A percentile compares a stretch with the other conserved stretches of the same genome.
Conservation (phyloP, 2,888 invertebrate genomes). For the Heliconius erato region DNA sequence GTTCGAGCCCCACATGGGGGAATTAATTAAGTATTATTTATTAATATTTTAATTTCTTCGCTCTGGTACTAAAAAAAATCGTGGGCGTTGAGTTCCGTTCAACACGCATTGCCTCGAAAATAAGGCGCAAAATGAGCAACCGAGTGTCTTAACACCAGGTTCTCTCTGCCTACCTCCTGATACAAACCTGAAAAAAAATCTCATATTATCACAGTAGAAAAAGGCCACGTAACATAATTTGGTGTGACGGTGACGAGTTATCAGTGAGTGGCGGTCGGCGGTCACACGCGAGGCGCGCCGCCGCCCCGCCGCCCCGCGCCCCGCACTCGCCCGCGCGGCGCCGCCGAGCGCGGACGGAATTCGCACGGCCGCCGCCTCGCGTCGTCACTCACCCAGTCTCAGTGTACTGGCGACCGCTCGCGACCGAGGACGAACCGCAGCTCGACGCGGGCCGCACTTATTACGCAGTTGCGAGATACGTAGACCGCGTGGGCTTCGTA, state of each 20-base stretch:
- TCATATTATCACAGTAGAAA: background rate
- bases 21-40: too few species aligned
- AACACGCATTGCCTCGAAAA: too few species aligned
- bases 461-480: slow-evolving; percentile 81
- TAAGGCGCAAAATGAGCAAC: too few species aligned
- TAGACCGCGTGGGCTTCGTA: slow-evolving; percentile 79
- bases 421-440: slow-evolving; percentile 74
- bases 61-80: too few species aligned
- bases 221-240: slow-evolving; percentile 21
- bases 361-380: slow-evolving; percentile 67
- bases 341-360: slow-evolving; percentile 67
- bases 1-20: too few species aligned
- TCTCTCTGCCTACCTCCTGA: too few species aligned
- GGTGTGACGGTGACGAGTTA: slow-evolving; percentile 11
- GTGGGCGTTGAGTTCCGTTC: too few species aligned
- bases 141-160: too few species aligned
- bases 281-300: slow-evolving; percentile 68
- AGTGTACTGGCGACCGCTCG: slow-evolving; percentile 83
- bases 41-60: too few species aligned
- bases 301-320: slow-evolving; percentile 67
- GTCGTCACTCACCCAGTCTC: slow-evolving; percentile 62
- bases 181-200: too few species aligned
- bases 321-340: slow-evolving; percentile 68
- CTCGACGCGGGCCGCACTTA: slow-evolving; percentile 74
- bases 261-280: slow-evolving; percentile 50